Conservation (phyloP, 2,888 invertebrate genomes). For the Drosophila siamana region DNA sequence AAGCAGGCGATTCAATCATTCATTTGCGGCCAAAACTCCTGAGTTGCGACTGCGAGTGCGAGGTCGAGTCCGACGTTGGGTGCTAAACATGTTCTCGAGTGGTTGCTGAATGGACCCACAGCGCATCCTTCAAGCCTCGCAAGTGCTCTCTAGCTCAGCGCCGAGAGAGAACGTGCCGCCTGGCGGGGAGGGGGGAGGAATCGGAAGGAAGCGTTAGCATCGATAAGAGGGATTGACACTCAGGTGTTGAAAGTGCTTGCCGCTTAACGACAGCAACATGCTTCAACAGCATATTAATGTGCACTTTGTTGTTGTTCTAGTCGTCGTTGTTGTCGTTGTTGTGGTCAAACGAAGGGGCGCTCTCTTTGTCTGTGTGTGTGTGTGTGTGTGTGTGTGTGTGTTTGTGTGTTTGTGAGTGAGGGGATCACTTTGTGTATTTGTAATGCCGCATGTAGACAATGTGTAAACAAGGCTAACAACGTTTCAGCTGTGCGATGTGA, state of each 20-base stretch:
- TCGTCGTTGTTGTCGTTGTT: constrained; percentile 5
- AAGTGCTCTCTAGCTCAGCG: constrained; percentile 8
- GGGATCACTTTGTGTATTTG: constrained; percentile 21
- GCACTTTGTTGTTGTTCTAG: constrained; percentile 33
- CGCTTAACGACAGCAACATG: constrained; percentile 60
- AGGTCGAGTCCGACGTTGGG: neutral
- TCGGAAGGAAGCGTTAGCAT: constrained; percentile 1
- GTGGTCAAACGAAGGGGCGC: constrained; percentile 36
- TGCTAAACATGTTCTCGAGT: too few relatives aligned
- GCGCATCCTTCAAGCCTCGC: constrained; percentile 1
- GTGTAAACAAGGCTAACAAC: constrained; percentile 73
- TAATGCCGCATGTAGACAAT: constrained; percentile 69
- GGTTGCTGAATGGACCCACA: constrained; percentile 1
- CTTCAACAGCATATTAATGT: constrained; percentile 68
- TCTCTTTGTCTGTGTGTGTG: neutral
- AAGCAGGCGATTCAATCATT: neutral
- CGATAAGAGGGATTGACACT: constrained; percentile 24
- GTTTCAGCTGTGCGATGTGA: constrained; percentile 31
- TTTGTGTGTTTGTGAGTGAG: neutral
- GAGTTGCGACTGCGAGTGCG: too few relatives aligned
- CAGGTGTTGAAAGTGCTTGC: constrained; percentile 58
- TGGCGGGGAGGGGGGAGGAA: neutral
- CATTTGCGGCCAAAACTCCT: neutral
- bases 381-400: neutral
- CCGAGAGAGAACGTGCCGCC: neutral